Conservation (phyloP, 2,888 invertebrate species). For the Polietes domitor region DNA sequence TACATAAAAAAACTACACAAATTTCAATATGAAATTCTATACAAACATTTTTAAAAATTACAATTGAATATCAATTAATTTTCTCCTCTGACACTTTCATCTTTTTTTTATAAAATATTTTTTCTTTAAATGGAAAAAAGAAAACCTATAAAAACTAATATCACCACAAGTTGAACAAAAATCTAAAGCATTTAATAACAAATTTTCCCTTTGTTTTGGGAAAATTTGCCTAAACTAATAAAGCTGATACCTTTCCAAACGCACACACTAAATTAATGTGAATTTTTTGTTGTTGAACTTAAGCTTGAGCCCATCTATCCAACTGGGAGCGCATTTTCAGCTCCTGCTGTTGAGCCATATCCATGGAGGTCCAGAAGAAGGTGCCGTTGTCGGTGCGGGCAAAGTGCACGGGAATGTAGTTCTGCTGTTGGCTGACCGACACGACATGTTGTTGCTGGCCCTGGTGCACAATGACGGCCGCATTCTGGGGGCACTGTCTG, state of each 20-base stretch:
- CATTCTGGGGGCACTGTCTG: conserved; percentile 84
- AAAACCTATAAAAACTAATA: conserved; percentile 73
- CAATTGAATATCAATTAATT: conserved; percentile 74
- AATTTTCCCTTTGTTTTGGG: conserved; percentile 51
- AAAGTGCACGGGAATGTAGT: conserved; percentile 86
- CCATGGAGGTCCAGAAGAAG: conserved; percentile 89
- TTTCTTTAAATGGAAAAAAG: conserved; percentile 68
- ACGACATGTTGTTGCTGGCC: conserved; percentile 80
- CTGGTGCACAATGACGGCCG: conserved; percentile 84
- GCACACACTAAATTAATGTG: neutral
- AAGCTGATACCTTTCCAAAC: conserved; percentile 72
- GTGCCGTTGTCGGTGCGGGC: conserved; percentile 90
- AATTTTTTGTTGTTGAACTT: conserved; percentile 37
- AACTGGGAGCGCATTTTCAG: conserved; percentile 72
- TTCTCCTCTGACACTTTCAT: conserved; percentile 40
- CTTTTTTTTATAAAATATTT: conserved; percentile 42
- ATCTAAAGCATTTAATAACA: conserved; percentile 36
- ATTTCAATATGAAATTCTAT: conserved; percentile 13
- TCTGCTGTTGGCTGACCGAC: conserved; percentile 76
- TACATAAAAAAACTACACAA: conserved; percentile 49
- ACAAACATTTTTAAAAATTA: conserved; percentile 39
- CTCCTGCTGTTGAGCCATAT: conserved; percentile 71
- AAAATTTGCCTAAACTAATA: conserved; percentile 72
- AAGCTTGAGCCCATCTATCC: conserved; percentile 79
- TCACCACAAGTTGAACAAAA: conserved; percentile 72